These are phyloP conservation scores for Eudemis profundana DNA, from an alignment of 2,888 invertebrate species.

Conservation along the genomic window DNA sequence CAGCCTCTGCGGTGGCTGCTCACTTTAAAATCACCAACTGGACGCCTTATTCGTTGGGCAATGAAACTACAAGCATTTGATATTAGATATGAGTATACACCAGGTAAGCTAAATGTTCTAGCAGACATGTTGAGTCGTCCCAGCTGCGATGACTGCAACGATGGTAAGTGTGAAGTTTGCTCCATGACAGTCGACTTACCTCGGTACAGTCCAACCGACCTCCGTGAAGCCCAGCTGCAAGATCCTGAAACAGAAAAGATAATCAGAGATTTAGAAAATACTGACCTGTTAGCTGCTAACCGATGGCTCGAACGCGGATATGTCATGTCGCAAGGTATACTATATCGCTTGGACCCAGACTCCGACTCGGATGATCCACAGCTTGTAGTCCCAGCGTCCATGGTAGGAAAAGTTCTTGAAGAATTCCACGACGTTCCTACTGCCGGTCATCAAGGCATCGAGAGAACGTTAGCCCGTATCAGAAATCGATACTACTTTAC, in stretches of 20 bases:
- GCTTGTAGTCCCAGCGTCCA: slow-evolving; percentile 20
- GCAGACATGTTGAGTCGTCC: not conserved
- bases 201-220: not conserved
- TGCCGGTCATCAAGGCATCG: slow-evolving; percentile 3
- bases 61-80: slow-evolving; percentile 2
- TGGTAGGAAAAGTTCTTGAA: not conserved
- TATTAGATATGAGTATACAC: not conserved
- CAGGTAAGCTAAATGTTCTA: slow-evolving; percentile 2
- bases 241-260: slow-evolving; percentile 20
- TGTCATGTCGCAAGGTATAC: slow-evolving; percentile 18
- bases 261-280: slow-evolving; percentile 19
- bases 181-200: slow-evolving; percentile 7
- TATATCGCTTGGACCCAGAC: slow-evolving; percentile 27
- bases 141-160: not conserved
- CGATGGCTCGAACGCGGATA: slow-evolving; percentile 37
- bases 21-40: slow-evolving; percentile 1
- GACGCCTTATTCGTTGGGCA: slow-evolving; percentile 6
- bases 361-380: slow-evolving; percentile 18
- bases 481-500: not conserved
- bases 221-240: slow-evolving; percentile 5
- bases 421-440: not conserved
- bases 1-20: not conserved
- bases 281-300: slow-evolving; percentile 9
- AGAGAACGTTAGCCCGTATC: not conserved
- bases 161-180: not conserved